phyloP scores from a whole-genome alignment of 2,888 invertebrate genomes.

The Stenurella melanura region DNA sequence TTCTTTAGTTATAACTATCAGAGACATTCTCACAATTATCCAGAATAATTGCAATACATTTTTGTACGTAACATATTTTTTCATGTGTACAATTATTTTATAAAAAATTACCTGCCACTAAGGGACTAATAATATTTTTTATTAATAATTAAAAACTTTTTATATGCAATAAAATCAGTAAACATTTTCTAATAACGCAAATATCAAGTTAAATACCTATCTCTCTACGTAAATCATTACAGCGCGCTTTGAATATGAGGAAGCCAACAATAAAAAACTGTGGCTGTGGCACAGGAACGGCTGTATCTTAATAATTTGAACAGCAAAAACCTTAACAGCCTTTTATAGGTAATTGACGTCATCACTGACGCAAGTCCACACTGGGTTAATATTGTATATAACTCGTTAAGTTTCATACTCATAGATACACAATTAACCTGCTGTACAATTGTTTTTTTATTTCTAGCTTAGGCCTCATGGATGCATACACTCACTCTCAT shows the following conservation, averaged over 20 bases:
- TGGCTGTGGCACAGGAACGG: constrained; percentile 17
- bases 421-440: constrained; percentile 41
- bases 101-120: too few relatives aligned
- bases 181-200: background rate
- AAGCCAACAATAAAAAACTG: background rate
- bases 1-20: too few relatives aligned
- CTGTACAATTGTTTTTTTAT: constrained; percentile 23
- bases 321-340: constrained; percentile 62
- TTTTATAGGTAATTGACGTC: constrained; percentile 66
- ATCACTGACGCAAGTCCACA: constrained; percentile 61
- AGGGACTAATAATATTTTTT: too few relatives aligned
- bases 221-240: constrained; percentile 16
- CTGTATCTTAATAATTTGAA: constrained; percentile 42
- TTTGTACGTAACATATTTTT: too few relatives aligned
- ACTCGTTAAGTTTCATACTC: constrained; percentile 35
- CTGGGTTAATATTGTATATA: constrained; percentile 41
- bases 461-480: background rate
- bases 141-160: too few relatives aligned
- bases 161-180: background rate
- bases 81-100: too few relatives aligned
- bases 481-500: background rate
- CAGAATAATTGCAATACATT: too few relatives aligned
- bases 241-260: background rate
- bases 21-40: too few relatives aligned
- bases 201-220: background rate